Evolutionary conservation across 2,113 vertebrate species (phyloP).

Genomic region (Brienomyrus longianalis): DNA sequence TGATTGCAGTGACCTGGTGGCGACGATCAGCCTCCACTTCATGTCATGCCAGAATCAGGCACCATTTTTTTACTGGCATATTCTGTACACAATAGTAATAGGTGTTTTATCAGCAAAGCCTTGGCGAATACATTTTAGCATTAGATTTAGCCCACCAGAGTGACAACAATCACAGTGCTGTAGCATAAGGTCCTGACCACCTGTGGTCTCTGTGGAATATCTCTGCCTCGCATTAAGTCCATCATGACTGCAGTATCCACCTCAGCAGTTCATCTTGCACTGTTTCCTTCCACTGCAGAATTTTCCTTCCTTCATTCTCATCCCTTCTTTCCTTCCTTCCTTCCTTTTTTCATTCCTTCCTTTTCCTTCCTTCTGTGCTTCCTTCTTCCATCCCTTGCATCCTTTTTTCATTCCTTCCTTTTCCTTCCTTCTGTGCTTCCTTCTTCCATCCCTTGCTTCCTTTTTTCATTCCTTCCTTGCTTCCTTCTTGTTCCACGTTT

Average conservation of each 20-base stretch:
- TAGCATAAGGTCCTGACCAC: neutral
- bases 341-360: neutral
- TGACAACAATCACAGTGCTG: neutral
- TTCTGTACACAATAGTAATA: neutral
- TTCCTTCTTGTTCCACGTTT: neutral
- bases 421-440: too few species aligned
- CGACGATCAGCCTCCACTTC: neutral
- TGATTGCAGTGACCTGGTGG: neutral
- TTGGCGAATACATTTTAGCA: neutral
- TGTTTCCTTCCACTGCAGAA: neutral
- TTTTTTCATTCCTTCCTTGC: neutral
- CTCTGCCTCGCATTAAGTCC: neutral
- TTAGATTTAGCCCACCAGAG: neutral
- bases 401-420: neutral
- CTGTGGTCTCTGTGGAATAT: neutral
- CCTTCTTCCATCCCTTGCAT: too few species aligned
- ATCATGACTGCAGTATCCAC: neutral
- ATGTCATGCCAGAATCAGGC: neutral
- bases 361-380: neutral
- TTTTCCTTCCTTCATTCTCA: neutral
- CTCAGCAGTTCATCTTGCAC: neutral
- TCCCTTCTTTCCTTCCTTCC: neutral
- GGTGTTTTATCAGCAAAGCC: neutral
- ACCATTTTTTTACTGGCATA: neutral
- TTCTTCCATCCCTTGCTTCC: too few species aligned